phyloP scores from a whole-genome alignment of 2,797 vertebrate genomes.

The Malacoraja senta region DNA sequence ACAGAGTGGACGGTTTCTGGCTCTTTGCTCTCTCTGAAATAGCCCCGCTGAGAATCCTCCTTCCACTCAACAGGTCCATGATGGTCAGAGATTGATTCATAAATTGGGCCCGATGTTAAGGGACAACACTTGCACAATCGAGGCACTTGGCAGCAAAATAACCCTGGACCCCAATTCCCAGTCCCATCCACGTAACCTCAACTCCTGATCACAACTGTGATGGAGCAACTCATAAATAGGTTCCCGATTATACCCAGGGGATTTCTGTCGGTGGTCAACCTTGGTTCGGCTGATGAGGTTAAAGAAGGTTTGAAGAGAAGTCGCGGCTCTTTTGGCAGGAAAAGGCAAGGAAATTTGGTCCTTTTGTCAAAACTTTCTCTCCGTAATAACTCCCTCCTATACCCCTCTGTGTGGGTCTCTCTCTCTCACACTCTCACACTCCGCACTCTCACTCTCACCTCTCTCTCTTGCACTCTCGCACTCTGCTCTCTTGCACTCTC shows the following conservation, averaged over 20 bases:
- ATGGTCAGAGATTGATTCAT: not conserved
- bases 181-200: too few species aligned
- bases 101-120: not conserved
- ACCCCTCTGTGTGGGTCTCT: too few species aligned
- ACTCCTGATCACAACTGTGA: too few species aligned
- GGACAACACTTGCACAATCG: not conserved
- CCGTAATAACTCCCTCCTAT: too few species aligned
- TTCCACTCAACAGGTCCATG: too few species aligned
- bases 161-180: not conserved
- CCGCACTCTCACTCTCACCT: not conserved
- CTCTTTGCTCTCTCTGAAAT: too few species aligned
- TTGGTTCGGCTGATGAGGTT: not conserved
- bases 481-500: not conserved
- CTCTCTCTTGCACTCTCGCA: not conserved
- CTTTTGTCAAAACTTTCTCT: too few species aligned
- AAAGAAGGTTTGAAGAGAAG: not conserved
- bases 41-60: too few species aligned
- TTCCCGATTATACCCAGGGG: not conserved
- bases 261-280: not conserved
- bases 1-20: too few species aligned
- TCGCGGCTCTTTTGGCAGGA: too few species aligned
- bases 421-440: not conserved
- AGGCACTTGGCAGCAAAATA: not conserved
- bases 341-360: too few species aligned
- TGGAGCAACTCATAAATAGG: not conserved